A percentile compares a stretch with the other conserved stretches of the same genome.
Evolutionary conservation across 2,113 vertebrate genomes (phyloP).

Genomic region (Microtus oregoni): DNA sequence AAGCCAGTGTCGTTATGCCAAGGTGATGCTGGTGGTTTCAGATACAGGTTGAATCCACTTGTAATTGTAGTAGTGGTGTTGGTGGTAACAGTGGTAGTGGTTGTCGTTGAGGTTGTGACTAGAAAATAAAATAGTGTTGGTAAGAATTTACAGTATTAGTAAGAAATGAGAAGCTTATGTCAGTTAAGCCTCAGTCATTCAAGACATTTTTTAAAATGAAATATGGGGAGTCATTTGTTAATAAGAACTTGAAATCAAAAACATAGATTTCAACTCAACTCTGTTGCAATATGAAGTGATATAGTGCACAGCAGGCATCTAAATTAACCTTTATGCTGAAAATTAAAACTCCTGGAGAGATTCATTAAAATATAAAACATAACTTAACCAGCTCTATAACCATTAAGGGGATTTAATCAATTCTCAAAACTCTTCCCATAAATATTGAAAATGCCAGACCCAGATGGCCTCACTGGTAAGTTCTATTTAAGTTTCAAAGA

Average conservation of each 20-base stretch:
- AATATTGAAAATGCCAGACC: slow-evolving; percentile 35
- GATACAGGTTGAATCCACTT: slow-evolving; percentile 86
- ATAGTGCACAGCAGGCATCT: neutral
- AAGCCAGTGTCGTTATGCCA: slow-evolving; percentile 61
- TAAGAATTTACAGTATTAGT: slow-evolving; percentile 12
- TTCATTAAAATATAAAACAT: slow-evolving; percentile 58
- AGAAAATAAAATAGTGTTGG: slow-evolving; percentile 66
- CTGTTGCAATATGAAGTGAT: slow-evolving; percentile 39
- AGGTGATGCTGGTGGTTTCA: slow-evolving; percentile 83
- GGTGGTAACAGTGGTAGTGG: slow-evolving; percentile 71
- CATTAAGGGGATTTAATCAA: slow-evolving; percentile 43
- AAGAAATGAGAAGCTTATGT: slow-evolving; percentile 50
- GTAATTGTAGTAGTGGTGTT: slow-evolving; percentile 75
- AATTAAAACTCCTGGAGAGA: slow-evolving; percentile 62
- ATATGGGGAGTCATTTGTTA: neutral
- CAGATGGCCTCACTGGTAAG: slow-evolving; percentile 21
- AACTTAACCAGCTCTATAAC: neutral
- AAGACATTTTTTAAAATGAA: neutral
- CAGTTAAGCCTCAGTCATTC: slow-evolving; percentile 39
- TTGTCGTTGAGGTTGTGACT: slow-evolving; percentile 79
- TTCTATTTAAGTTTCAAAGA: slow-evolving; percentile 46
- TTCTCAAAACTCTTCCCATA: slow-evolving; percentile 43
- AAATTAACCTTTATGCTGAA: slow-evolving; percentile 45
- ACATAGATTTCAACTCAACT: slow-evolving; percentile 34
- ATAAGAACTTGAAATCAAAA: slow-evolving; percentile 51